Base-by-base conservation (phyloP, 2,797 vertebrate species). In the Pipistrellus pipistrellus region DNA sequence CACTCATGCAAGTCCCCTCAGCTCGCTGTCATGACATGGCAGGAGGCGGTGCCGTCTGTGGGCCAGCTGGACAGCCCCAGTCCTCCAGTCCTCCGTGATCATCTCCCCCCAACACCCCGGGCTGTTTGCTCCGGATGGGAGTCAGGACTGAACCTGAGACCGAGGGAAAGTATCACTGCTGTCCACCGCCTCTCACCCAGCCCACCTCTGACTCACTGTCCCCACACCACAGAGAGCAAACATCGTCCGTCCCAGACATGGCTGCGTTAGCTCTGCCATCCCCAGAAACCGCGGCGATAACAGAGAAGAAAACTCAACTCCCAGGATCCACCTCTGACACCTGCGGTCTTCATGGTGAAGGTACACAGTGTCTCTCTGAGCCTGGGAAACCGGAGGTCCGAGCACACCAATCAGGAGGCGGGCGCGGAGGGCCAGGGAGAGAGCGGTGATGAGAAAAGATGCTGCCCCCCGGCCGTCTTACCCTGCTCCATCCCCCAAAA, bases 91-190 rank as follows among this genome's bases (percentile, higher is more conserved):
- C 44, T 66, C 44, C 62, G 4, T 0, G 4, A 35, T 66, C 90
- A 94, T 53, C 66, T 85, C 87, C 93, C 82, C 1, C 88, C 95
- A 86, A 93, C 35, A 85, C 14, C 59, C 38, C 2, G 12, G 62
- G 25, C 46, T 82, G 12, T 75, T 4, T 86, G n/a, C 55, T 44
- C 71, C 21, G 72, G 73, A 44, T 87, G 41, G 23, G 38, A 89
- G 81, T 92, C 73, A 89, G 85, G 82, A 72, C 1, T 32, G 78
- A 92, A 93, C 69, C 69, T 48, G 72, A 90, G 90, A 62, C 69
- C 27, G 68, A 73, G 46, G 27, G 18, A 64, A 90, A 85, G 21
- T 41, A 64, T 68, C 46, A 48, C 8, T 48, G 51, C 51, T 30
- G 38, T 30, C 72, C 30, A 68, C 21, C 48, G 41, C 17, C 64